phyloP scores from a whole-genome alignment of 2,888 invertebrate species.

The Lycocerus yunnanus region DNA sequence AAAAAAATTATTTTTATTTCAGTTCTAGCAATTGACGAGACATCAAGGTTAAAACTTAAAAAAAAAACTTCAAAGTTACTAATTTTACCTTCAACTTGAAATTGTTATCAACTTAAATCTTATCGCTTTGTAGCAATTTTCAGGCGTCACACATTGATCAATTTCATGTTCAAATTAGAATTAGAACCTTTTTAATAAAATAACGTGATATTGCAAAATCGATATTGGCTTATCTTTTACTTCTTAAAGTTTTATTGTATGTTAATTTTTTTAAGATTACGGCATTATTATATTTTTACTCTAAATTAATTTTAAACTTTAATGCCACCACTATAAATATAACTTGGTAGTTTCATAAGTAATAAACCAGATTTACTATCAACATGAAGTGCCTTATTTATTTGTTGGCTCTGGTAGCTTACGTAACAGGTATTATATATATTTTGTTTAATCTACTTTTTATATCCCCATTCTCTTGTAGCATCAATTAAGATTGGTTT shows the following conservation, averaged over 20 bases:
- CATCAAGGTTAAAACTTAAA: neutral
- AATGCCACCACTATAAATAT: neutral
- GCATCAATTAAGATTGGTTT: neutral
- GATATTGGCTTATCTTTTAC: neutral
- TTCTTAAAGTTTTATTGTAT: neutral
- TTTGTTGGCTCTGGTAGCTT: neutral
- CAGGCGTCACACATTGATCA: neutral
- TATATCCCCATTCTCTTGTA: neutral
- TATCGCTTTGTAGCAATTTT: neutral
- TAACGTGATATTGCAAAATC: neutral
- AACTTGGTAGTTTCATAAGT: neutral
- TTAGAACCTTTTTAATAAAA: neutral
- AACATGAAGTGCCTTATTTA: neutral
- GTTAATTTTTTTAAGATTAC: neutral
- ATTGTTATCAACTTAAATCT: neutral
- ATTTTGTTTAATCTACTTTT: neutral
- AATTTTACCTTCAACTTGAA: neutral
- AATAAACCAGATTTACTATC: neutral
- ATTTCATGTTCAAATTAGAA: neutral
- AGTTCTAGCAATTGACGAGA: neutral
- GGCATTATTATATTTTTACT: neutral
- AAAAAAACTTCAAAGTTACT: too few relatives aligned
- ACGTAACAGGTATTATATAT: neutral
- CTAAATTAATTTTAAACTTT: neutral
- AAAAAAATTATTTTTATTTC: too few relatives aligned